A percentile compares a stretch with the other conserved stretches of the same genome.
phyloP scores from a whole-genome alignment of 2,888 invertebrate species.

The Liopterus haemorrhoidalis region DNA sequence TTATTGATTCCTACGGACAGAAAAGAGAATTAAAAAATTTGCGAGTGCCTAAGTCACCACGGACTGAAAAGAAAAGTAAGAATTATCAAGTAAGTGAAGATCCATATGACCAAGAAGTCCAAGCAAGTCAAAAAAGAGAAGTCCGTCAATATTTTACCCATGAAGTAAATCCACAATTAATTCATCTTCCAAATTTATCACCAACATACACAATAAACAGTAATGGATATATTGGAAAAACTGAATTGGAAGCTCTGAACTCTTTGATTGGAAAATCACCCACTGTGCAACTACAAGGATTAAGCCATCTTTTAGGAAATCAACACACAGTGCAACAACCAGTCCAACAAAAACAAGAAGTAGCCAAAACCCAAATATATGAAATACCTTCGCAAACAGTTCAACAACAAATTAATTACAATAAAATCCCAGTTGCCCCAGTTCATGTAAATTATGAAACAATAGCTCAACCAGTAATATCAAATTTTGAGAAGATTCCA shows the following conservation, averaged over 20 bases:
- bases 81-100: constrained; percentile 13
- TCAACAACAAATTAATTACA: too few relatives aligned
- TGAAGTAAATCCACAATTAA: constrained; percentile 15
- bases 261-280: constrained; percentile 49
- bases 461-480: too few relatives aligned
- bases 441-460: too few relatives aligned
- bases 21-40: constrained; percentile 2
- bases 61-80: not conserved
- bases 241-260: constrained; percentile 45
- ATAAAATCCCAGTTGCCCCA: too few relatives aligned
- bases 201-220: constrained; percentile 8
- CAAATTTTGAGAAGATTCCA: too few relatives aligned
- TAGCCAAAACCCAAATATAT: constrained; percentile 37
- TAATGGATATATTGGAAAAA: constrained; percentile 15
- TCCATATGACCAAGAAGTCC: constrained; percentile 13
- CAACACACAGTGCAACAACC: constrained; percentile 7
- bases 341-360: constrained; percentile 24
- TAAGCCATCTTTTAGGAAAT: constrained; percentile 44
- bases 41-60: not conserved
- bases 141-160: constrained; percentile 10
- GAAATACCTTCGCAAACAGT: too few relatives aligned
- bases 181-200: not conserved
- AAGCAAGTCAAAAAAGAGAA: constrained; percentile 11
- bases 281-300: constrained; percentile 48
- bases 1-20: not conserved